Conservation (phyloP, 2,113 vertebrate genomes). For the Noctilio leporinus region DNA sequence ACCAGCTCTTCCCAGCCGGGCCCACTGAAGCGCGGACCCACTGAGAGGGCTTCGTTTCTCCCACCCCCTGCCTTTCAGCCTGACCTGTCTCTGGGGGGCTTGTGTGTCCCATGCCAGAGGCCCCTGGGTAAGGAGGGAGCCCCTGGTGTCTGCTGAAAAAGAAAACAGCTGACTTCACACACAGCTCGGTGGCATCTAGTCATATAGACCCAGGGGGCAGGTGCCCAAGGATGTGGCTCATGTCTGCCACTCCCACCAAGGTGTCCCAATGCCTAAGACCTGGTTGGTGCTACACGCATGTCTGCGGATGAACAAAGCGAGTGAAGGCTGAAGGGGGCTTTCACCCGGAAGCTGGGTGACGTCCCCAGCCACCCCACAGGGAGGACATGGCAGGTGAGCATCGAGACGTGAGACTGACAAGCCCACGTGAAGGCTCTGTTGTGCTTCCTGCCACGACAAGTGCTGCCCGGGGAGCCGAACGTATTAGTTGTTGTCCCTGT, state of each 20-base stretch:
- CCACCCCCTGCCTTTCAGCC: no score
- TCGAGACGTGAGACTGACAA: accelerated
- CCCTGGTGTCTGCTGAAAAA: neutral
- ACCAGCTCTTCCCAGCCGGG: neutral
- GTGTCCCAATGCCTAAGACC: neutral
- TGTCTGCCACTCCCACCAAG: neutral
- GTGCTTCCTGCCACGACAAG: accelerated
- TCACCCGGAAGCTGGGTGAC: neutral
- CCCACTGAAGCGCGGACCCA: neutral
- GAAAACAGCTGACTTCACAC: neutral
- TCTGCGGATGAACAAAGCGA: neutral
- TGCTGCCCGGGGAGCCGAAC: accelerated
- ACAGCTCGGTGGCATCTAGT: neutral
- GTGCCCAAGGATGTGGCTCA: accelerated
- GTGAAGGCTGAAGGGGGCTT: neutral
- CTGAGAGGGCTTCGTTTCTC: accelerated
- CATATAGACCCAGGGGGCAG: accelerated
- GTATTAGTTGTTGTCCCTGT: neutral
- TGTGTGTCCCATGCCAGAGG: neutral
- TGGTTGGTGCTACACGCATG: neutral
- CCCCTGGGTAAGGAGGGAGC: neutral
- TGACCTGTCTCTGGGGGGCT: no score
- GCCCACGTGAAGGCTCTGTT: accelerated
- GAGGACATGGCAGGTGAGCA: neutral
- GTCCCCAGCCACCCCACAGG: neutral